Evolutionary conservation across 1,140 invertebrate species (phyloP).

Genomic region (Bombus waltoni): DNA sequence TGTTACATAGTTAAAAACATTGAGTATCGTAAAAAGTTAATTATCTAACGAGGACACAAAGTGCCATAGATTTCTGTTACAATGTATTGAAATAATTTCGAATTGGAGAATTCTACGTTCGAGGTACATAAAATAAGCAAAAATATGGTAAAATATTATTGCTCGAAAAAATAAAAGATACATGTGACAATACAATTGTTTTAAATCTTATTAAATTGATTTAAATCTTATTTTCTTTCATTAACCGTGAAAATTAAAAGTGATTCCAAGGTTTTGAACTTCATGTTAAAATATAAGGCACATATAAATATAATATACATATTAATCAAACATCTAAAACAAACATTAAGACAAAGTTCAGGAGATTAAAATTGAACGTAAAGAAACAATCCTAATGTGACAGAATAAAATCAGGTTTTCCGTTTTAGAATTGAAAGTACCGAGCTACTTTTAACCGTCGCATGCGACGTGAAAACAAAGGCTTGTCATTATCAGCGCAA

Average conservation of each 20-base stretch:
- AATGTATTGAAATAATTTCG: neutral
- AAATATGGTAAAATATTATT: neutral
- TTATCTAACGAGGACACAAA: neutral
- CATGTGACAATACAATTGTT: too few relatives aligned
- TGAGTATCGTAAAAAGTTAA: neutral
- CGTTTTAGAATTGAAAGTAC: neutral
- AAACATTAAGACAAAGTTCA: neutral
- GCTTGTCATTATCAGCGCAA: slow-evolving; percentile 5
- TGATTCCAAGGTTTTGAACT: too few relatives aligned
- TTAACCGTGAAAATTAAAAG: too few relatives aligned
- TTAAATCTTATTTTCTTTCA: too few relatives aligned
- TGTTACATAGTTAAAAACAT: too few relatives aligned
- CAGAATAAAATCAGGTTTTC: neutral
- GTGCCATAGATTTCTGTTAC: too few relatives aligned
- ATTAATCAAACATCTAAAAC: neutral
- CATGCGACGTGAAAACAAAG: neutral
- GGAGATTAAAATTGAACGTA: neutral
- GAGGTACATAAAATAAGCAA: too few relatives aligned
- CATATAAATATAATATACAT: neutral
- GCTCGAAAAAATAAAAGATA: neutral
- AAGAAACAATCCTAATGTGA: neutral
- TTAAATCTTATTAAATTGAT: too few relatives aligned
- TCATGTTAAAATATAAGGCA: too few relatives aligned
- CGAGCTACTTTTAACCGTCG: neutral
- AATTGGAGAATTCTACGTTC: neutral